Conservation (phyloP, 2,113 vertebrate genomes). For the Paradoxurus hermaphroditus region DNA sequence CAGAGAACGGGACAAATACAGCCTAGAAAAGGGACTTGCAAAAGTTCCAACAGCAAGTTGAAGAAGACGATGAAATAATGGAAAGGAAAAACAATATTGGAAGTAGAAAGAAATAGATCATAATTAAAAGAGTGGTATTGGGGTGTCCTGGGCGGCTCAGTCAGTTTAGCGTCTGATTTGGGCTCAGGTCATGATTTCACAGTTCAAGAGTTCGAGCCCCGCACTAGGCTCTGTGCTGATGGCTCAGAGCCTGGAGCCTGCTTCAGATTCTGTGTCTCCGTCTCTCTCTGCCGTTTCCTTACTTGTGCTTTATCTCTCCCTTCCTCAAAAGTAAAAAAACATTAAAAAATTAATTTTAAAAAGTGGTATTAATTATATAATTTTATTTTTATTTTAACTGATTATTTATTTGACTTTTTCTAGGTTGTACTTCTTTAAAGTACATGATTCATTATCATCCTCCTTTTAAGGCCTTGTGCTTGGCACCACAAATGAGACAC, state of each 20-base stretch:
- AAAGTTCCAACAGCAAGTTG: background rate
- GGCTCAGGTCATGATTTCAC: too few species aligned
- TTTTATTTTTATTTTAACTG: background rate
- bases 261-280: too few species aligned
- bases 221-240: too few species aligned
- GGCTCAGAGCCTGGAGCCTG: too few species aligned
- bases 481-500: background rate
- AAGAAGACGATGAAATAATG: background rate
- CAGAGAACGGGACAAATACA: background rate
- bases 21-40: background rate
- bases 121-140: background rate
- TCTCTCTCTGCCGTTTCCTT: too few species aligned
- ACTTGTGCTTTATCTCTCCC: too few species aligned
- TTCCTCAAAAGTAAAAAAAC: too few species aligned
- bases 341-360: background rate
- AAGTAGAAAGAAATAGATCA: background rate
- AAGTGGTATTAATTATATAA: background rate
- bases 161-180: too few species aligned
- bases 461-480: background rate
- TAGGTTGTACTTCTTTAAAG: background rate
- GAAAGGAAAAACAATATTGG: background rate
- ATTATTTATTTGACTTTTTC: background rate
- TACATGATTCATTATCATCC: background rate
- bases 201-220: too few species aligned
- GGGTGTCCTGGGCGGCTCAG: too few species aligned